A percentile compares a stretch with the other conserved stretches of the same genome.
These are phyloP conservation scores for Pseudoatta argentina DNA, from an alignment of 1,140 invertebrate genomes.

Conservation along the genomic window DNA sequence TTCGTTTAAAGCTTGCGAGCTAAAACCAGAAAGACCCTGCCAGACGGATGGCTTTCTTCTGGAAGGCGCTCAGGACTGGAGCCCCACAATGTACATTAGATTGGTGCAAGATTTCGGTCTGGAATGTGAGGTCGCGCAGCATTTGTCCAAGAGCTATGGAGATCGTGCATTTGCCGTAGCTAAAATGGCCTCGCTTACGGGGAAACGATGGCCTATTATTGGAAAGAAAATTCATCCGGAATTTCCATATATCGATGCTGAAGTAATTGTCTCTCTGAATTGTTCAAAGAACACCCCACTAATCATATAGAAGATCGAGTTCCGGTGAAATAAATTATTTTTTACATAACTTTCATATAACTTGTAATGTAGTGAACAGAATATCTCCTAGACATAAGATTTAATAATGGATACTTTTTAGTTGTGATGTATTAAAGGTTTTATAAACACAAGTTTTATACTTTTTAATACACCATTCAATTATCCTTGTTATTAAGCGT, in stretches of 20 bases:
- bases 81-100: constrained; percentile 98
- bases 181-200: constrained; percentile 97
- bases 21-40: constrained; percentile 90
- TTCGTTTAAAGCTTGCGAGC: constrained; percentile 88
- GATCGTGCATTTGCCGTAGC: constrained; percentile 99
- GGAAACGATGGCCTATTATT: constrained; percentile 98
- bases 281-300: not conserved
- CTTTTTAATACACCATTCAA: no score
- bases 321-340: no score
- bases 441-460: no score
- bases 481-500: no score
- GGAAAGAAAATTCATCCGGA: constrained; percentile 98
- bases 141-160: constrained; percentile 98
- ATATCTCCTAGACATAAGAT: no score
- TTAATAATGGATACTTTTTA: no score
- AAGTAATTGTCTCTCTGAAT: constrained; percentile 88
- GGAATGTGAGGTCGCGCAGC: constrained; percentile 97
- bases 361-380: no score
- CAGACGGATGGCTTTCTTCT: constrained; percentile 96
- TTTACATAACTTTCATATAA: no score
- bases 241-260: constrained; percentile 99
- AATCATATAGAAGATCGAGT: no score
- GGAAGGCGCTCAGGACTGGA: constrained; percentile 98
- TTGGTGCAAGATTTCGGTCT: constrained; percentile 97
- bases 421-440: no score